Conservation (phyloP, 2,797 vertebrate species). For the Gadopsis marmoratus region DNA sequence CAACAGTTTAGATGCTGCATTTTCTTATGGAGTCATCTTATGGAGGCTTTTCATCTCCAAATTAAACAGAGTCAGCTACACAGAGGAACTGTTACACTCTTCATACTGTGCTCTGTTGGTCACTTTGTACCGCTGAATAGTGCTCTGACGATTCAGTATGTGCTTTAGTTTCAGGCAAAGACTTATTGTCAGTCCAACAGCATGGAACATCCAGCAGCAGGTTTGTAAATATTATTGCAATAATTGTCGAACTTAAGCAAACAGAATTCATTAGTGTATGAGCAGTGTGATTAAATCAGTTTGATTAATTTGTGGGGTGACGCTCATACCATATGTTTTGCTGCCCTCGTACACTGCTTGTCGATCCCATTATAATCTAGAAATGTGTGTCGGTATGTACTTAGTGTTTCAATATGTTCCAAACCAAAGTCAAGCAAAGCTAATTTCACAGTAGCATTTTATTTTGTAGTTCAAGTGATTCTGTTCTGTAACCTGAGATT, state of each 20-base stretch:
- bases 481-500: not conserved
- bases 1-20: not conserved
- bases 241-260: not conserved
- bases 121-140: not conserved
- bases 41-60: not conserved
- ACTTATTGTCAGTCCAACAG: accelerated
- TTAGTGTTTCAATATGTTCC: not conserved
- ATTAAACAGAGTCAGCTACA: not conserved
- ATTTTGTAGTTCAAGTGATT: not conserved
- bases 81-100: not conserved
- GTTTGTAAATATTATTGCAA: slow-evolving; percentile 20
- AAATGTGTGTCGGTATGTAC: not conserved
- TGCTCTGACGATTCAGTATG: not conserved
- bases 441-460: not conserved
- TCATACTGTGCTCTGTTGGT: not conserved
- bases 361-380: not conserved
- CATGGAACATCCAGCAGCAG: not conserved
- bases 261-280: not conserved
- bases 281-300: not conserved
- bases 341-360: not conserved
- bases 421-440: not conserved
- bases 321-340: not conserved
- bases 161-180: slow-evolving; percentile 8
- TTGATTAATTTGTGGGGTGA: not conserved
- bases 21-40: not conserved